A percentile compares a stretch with the other conserved stretches of the same genome.
These are phyloP conservation scores for Melanotaenia trifasciata DNA, from an alignment of 2,797 vertebrate genomes.

Conservation along the genomic window DNA sequence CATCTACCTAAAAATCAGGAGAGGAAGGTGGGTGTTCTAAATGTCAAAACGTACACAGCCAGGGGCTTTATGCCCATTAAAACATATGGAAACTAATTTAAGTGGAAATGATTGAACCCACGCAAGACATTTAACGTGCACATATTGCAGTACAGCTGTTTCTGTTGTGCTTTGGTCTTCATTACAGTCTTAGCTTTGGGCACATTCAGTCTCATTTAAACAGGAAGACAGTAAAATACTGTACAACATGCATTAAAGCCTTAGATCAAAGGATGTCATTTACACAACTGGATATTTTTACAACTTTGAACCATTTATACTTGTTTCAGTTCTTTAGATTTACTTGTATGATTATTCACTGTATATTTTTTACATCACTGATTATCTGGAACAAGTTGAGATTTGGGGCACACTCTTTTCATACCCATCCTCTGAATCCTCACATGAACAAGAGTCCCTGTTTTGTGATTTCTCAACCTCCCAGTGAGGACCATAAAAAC, in stretches of 20 bases:
- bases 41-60: constrained; percentile 31
- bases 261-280: background rate
- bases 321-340: background rate
- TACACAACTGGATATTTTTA: background rate
- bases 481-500: background rate
- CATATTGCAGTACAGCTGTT: background rate
- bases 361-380: background rate
- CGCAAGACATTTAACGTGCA: constrained; percentile 21
- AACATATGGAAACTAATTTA: constrained; percentile 48
- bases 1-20: background rate
- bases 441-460: constrained; percentile 5
- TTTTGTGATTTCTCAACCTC: background rate
- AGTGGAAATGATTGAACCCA: constrained; percentile 52
- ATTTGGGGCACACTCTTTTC: background rate
- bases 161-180: constrained; percentile 3
- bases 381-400: background rate
- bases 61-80: constrained; percentile 45
- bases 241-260: background rate
- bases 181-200: background rate
- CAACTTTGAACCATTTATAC: background rate
- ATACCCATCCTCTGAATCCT: background rate
- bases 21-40: constrained; percentile 44
- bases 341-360: background rate
- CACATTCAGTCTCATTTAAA: background rate
- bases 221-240: background rate